Evolutionary conservation across 1,140 invertebrate species (phyloP).

Genomic region (Pseudomyrmex pallidus): DNA sequence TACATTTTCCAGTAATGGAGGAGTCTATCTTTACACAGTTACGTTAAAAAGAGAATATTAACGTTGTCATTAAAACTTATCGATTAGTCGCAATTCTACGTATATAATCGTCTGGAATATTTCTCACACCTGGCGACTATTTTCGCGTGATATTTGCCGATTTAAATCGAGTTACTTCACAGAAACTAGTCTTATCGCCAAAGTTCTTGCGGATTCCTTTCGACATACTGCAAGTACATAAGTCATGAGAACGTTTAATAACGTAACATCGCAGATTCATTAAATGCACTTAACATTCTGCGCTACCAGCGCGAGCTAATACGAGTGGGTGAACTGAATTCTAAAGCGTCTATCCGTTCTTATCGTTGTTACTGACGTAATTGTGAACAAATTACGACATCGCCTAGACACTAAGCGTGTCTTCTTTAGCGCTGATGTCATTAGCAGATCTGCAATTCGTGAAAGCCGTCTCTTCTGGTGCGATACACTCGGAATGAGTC

Average conservation of each 20-base stretch:
- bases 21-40: too few species aligned
- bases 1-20: too few species aligned
- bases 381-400: slow-evolving; percentile 60
- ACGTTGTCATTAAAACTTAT: too few species aligned
- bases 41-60: too few species aligned
- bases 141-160: too few species aligned
- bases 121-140: too few species aligned
- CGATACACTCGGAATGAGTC: neutral
- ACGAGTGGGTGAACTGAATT: slow-evolving; percentile 17
- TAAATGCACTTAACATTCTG: slow-evolving; percentile 39
- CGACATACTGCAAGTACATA: neutral
- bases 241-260: slow-evolving; percentile 19
- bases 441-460: slow-evolving; percentile 40
- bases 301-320: neutral
- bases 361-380: slow-evolving; percentile 67
- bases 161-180: too few species aligned
- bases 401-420: slow-evolving; percentile 58
- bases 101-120: too few species aligned
- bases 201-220: neutral
- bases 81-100: too few species aligned
- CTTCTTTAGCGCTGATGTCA: slow-evolving; percentile 69
- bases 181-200: too few species aligned
- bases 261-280: neutral
- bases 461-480: slow-evolving; percentile 33
- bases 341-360: slow-evolving; percentile 13